Evolutionary conservation across 1,140 invertebrate species (phyloP).

Genomic region (Drosophila tani): DNA sequence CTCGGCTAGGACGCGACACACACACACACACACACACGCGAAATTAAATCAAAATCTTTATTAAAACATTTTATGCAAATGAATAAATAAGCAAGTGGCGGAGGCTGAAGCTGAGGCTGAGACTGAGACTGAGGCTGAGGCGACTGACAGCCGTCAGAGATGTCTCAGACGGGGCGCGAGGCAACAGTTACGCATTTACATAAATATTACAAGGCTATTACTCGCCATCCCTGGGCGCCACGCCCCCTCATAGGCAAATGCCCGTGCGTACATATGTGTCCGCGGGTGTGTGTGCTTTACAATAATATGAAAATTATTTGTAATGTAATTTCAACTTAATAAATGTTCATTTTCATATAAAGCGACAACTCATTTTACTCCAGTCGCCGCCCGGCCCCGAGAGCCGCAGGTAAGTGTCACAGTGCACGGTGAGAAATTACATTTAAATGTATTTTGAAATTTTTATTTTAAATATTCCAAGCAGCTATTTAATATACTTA

Average conservation of each 20-base stretch:
- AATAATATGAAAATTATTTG: slow-evolving; percentile 81
- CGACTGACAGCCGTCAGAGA: slow-evolving; percentile 19
- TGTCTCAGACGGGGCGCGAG: slow-evolving; percentile 9
- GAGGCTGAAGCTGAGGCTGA: neutral
- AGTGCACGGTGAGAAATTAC: slow-evolving; percentile 5
- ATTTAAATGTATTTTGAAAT: neutral
- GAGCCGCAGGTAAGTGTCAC: slow-evolving; percentile 22
- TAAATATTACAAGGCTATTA: slow-evolving; percentile 80
- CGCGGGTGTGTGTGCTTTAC: slow-evolving; percentile 54
- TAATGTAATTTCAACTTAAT: slow-evolving; percentile 82
- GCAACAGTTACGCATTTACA: slow-evolving; percentile 75
- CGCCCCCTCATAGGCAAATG: slow-evolving; percentile 35
- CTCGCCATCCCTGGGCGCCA: slow-evolving; percentile 36
- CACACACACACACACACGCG: slow-evolving; percentile 9
- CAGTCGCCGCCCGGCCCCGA: neutral
- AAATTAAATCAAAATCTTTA: slow-evolving; percentile 78
- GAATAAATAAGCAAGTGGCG: slow-evolving; percentile 74
- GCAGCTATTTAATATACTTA: neutral
- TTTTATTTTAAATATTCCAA: neutral
- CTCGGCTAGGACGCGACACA: slow-evolving; percentile 4
- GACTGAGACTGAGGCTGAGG: neutral
- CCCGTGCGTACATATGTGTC: slow-evolving; percentile 11
- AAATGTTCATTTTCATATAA: slow-evolving; percentile 75
- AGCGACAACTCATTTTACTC: slow-evolving; percentile 50
- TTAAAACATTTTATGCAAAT: slow-evolving; percentile 80